These are phyloP conservation scores for Clamator glandarius DNA, from an alignment of 2,797 vertebrate species.

Conservation along the genomic window DNA sequence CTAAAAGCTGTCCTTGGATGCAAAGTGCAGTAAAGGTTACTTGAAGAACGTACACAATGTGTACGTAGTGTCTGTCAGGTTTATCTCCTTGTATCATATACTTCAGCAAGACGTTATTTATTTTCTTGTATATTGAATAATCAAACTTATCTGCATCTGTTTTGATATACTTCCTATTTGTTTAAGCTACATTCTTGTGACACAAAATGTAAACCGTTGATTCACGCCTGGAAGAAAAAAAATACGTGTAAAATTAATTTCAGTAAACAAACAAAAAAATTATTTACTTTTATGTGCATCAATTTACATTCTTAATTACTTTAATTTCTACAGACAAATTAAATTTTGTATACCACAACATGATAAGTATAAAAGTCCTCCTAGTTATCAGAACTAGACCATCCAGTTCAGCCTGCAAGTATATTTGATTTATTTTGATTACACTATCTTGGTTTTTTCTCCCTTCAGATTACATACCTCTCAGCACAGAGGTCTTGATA, in stretches of 20 bases:
- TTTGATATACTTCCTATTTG: not conserved
- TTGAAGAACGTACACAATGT: conserved; percentile 32
- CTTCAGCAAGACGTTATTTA: conserved; percentile 31
- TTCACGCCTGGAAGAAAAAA: not conserved
- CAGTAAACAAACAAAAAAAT: not conserved
- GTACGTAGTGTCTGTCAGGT: conserved; percentile 46
- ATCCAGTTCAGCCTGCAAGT: not conserved
- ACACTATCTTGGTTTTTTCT: not conserved
- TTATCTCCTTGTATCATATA: conserved; percentile 45
- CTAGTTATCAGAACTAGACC: not conserved
- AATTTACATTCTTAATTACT: not conserved
- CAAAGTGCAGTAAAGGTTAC: not conserved
- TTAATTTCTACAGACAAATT: not conserved
- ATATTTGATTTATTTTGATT: not conserved
- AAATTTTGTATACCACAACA: not conserved
- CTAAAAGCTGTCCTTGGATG: not conserved
- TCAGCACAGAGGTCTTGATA: not conserved
- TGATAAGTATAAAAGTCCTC: not conserved
- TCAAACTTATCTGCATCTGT: not conserved
- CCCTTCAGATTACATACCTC: not conserved
- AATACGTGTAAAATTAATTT: not conserved
- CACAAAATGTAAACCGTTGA: conserved; percentile 7
- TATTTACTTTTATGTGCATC: not conserved
- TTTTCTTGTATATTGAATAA: conserved; percentile 25
- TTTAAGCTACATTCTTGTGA: not conserved